Base-by-base conservation (phyloP, 2,888 invertebrate species). In the Pandemis corylana region DNA sequence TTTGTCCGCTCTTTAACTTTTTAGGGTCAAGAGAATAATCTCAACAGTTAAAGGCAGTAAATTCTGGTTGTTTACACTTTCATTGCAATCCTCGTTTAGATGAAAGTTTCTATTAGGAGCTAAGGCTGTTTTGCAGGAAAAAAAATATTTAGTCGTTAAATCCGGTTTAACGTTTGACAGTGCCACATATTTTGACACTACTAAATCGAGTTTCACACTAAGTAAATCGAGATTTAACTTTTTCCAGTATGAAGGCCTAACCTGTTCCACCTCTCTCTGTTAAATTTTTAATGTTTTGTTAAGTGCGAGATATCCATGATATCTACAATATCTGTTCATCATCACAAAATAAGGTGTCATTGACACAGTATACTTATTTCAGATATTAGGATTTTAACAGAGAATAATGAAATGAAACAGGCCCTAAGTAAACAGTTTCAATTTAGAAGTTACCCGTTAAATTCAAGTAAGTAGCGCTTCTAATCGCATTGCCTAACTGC, bases 401-500 rank as follows among this genome's bases (percentile, higher is more conserved):
- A 36, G 28, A 36, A 36, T 36, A 36, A 36, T 36, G 28, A 36
- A 36, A 36, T 36, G 28, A 36, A 36, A 36, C 28, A 36, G 28
- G 28, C 7, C 7, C 53, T 56, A 9, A 56, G 56, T 56, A 20
- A 56, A 5, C 10, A 51, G n/a, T 53, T 53, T 20, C 20, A 56
- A 56, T 20, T 56, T 56, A 15, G 20, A 56, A 56, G 56, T 20
- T 56, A 56, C 15, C 9, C 6, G 6, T 13, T 51, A 5, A 13
- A 41, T 62, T 62, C 13, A 41, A 41, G 41, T 42, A 41, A 62
- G n/a, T 6, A 41, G 42, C 59, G 59, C 59, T 59, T 62, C 62
- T 42, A 36, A 62, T 62, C 62, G 62, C 28, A 41, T 53, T 68
- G 66, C 61, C 66, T 70, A 68, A 61, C 66, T 66, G 15, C 62